A percentile compares a stretch with the other conserved stretches of the same genome.
phyloP scores from a whole-genome alignment of 2,113 vertebrate genomes.

The Myotis davidii region DNA sequence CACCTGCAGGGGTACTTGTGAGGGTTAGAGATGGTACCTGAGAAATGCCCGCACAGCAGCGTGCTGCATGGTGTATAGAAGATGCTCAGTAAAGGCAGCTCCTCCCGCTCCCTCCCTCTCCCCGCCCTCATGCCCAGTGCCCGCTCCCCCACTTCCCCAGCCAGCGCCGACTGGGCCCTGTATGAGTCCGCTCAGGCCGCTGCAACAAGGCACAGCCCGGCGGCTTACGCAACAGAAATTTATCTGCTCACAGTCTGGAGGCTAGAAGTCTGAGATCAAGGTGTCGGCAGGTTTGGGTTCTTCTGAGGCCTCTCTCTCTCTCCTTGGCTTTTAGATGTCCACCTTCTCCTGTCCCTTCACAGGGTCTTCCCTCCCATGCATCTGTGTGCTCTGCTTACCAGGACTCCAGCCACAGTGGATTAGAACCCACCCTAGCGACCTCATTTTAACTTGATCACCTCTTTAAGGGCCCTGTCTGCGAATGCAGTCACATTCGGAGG shows the following conservation, averaged over 20 bases:
- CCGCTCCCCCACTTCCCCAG: neutral
- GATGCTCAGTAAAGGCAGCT: neutral
- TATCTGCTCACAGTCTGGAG: neutral
- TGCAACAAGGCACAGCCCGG: neutral
- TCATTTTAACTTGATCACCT: neutral
- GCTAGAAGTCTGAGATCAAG: neutral
- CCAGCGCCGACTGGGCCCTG: neutral
- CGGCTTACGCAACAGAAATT: neutral
- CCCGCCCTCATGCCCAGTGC: neutral
- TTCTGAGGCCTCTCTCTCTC: neutral
- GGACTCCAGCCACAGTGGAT: neutral
- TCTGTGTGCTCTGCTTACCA: neutral
- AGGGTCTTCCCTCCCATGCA: rapidly evolving
- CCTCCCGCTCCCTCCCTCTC: rapidly evolving
- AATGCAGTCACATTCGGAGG: neutral
- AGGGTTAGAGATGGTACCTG: neutral
- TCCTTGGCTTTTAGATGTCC: no score
- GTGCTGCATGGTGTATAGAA: rapidly evolving
- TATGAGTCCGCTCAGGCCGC: rapidly evolving
- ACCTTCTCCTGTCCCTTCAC: neutral
- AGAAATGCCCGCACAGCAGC: neutral
- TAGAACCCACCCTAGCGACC: neutral
- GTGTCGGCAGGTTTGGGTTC: neutral
- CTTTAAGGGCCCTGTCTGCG: neutral
- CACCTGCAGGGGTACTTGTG: neutral